Percentiles rank a stretch among this genome's conserved stretches.
Conservation (phyloP, 1,140 invertebrate species). For the Monomorium pharaonis region DNA sequence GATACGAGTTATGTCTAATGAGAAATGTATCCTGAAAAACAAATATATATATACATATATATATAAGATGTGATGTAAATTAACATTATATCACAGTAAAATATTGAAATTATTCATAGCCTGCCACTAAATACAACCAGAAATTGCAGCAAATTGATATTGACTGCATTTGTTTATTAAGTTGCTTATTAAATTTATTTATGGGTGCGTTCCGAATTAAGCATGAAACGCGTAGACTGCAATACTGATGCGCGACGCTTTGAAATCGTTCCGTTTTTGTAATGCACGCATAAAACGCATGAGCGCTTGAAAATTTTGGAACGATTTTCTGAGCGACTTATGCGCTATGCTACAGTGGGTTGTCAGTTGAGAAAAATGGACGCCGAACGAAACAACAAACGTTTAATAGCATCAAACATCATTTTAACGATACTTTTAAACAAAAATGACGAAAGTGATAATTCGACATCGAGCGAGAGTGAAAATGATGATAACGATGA, state of each 20-base stretch:
- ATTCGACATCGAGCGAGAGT: background rate
- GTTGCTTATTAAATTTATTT: too few relatives aligned
- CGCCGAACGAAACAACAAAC: background rate
- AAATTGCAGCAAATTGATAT: background rate
- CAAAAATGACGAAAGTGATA: background rate
- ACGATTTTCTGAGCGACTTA: background rate
- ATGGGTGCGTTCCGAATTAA: too few relatives aligned
- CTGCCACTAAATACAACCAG: too few relatives aligned
- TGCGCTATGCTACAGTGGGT: background rate
- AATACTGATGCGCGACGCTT: too few relatives aligned
- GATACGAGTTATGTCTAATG: constrained; percentile 90
- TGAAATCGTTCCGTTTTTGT: too few relatives aligned
- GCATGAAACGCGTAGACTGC: too few relatives aligned
- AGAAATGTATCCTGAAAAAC: constrained; percentile 90
- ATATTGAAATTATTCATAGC: background rate
- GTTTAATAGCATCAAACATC: background rate
- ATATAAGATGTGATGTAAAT: too few relatives aligned
- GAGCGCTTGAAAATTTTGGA: background rate
- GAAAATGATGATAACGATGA: background rate
- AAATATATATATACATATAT: too few relatives aligned
- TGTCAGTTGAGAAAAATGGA: background rate
- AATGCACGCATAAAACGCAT: too few relatives aligned
- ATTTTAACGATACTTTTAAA: background rate
- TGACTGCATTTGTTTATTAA: background rate
- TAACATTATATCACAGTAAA: background rate